Evolutionary conservation across 2,113 vertebrate species (phyloP), one percentile per base, ranked within the genome.

Genomic region (Daubentonia madagascariensis): DNA sequence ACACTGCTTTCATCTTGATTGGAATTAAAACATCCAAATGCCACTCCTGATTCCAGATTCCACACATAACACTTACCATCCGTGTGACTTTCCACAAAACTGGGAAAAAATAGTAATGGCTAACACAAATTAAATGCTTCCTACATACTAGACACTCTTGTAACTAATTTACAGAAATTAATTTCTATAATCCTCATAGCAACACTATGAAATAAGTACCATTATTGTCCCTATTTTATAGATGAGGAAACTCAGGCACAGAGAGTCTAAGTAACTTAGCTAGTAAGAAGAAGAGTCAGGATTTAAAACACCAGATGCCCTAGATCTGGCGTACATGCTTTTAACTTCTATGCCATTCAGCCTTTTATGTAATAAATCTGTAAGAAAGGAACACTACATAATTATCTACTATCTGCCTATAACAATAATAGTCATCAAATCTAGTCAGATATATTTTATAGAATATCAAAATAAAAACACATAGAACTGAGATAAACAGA

Each of bases 391-490:
- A 73, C 22, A 59, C 32, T 20, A 59, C 23, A 16, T 80, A 88
- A 35, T 73, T 59, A 63, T 37, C 48, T 95, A 50, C 67, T 94
- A 75, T n/a, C 43, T 72, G 35, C 16, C 37, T 52, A 9, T 72
- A 89, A 57, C 3, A 59, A 52, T 17, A 86, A 67, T 1, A 83
- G 32, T 72, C 65, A 89, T 32, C 50, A 91, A 94, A 95, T 43
- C 40, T 76, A 85, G 28, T 72, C 78, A 81, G 91, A 83, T 81
- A 48, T 67, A 90, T 70, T 96, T 93, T 86, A 73, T 13, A 89
- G 8, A 86, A 48, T 89, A 73, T 80, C 25, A 93, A 95, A 93
- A 65, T 79, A 91, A 89, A 96, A 92, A 67, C 25, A 89, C 7
- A 81, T 8, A 88, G 22, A 92, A 95, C 43, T 81, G 40, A 95